These are phyloP conservation scores for Norana najaformis DNA, from an alignment of 2,888 invertebrate species.

Conservation along the genomic window DNA sequence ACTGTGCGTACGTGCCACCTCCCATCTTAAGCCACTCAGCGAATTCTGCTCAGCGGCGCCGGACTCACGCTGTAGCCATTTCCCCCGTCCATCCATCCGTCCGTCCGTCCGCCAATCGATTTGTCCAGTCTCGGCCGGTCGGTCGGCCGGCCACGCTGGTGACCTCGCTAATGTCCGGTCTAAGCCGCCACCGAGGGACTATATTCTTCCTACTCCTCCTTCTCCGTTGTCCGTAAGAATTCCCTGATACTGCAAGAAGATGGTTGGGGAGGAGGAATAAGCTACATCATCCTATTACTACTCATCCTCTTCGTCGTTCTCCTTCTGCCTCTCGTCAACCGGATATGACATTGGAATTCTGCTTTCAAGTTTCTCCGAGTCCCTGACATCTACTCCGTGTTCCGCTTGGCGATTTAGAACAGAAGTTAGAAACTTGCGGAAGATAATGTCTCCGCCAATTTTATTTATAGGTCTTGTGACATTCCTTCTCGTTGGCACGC, in stretches of 20 bases:
- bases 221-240: too few species aligned
- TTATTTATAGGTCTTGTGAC: neutral
- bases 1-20: neutral
- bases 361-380: neutral
- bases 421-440: neutral
- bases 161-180: constrained; percentile 1
- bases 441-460: neutral
- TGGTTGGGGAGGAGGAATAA: too few species aligned
- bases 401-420: neutral
- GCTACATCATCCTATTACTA: too few species aligned
- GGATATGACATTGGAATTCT: neutral
- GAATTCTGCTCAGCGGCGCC: neutral
- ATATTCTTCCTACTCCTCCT: neutral
- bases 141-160: neutral
- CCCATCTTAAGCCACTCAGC: neutral
- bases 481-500: neutral
- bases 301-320: too few species aligned
- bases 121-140: neutral
- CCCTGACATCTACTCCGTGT: too few species aligned
- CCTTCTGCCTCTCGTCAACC: too few species aligned
- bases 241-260: too few species aligned
- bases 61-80: neutral
- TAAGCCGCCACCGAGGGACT: neutral
- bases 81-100: neutral
- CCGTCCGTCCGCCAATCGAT: neutral